Evolutionary conservation across 2,797 vertebrate genomes (phyloP).

Genomic region (Anolis apletophallus): DNA sequence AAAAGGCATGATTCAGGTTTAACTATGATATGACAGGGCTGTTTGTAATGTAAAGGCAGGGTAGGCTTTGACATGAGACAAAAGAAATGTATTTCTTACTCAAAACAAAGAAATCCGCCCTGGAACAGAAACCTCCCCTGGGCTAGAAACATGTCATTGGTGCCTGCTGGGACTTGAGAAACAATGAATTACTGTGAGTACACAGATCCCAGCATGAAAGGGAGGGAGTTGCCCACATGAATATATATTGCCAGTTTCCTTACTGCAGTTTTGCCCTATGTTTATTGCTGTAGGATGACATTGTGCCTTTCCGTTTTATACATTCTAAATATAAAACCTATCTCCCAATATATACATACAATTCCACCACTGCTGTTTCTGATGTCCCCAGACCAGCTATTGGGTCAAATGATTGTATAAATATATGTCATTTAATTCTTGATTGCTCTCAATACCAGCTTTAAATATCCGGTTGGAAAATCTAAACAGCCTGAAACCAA

Average conservation of each 20-base stretch:
- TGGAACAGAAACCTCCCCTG: conserved; percentile 18
- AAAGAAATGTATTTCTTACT: conserved; percentile 17
- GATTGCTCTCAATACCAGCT: background rate
- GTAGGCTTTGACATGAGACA: conserved; percentile 3
- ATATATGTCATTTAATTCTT: background rate
- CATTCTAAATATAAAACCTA: background rate
- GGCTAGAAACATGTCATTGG: background rate
- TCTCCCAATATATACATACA: background rate
- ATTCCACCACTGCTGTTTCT: background rate
- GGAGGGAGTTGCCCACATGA: background rate
- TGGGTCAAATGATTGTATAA: background rate
- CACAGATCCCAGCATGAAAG: background rate
- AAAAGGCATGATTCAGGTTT: background rate
- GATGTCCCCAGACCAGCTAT: background rate
- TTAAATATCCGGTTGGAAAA: background rate
- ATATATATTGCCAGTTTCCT: background rate
- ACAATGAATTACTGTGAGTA: background rate
- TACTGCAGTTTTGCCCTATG: background rate
- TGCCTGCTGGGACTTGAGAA: conserved; percentile 15
- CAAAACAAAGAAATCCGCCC: conserved; percentile 28
- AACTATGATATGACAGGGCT: background rate
- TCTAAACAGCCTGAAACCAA: background rate
- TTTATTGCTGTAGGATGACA: background rate
- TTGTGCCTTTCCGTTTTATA: background rate
- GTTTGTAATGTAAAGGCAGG: background rate